A percentile compares a stretch with the other conserved stretches of the same genome.
phyloP scores from a whole-genome alignment of 1,140 invertebrate genomes.

The Microvelia longipes region DNA sequence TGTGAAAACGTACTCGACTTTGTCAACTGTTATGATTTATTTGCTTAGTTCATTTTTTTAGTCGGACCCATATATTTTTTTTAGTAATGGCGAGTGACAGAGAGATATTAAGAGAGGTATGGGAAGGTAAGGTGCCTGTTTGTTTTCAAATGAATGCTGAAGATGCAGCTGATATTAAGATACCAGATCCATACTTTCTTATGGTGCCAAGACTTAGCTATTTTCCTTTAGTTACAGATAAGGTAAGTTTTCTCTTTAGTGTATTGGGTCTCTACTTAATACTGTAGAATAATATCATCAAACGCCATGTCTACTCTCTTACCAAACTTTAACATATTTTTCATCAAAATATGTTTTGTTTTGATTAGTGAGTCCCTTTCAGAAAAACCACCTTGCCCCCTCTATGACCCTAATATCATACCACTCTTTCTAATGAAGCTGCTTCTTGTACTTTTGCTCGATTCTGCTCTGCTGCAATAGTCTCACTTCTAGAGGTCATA shows the following conservation, averaged over 20 bases:
- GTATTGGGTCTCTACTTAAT: not conserved
- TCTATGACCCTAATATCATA: no score
- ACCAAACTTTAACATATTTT: not conserved
- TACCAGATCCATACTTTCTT: slow-evolving; percentile 81
- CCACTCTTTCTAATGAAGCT: no score
- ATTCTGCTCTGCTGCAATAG: no score
- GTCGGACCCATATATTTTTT: no score
- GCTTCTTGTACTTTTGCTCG: no score
- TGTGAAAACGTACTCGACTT: no score
- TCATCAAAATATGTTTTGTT: slow-evolving; percentile 4
- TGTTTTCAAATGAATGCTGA: slow-evolving; percentile 76
- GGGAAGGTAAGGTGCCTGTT: slow-evolving; percentile 86
- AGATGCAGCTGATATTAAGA: slow-evolving; percentile 71
- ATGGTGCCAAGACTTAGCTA: slow-evolving; percentile 91
- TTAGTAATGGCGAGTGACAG: slow-evolving; percentile 78
- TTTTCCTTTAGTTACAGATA: slow-evolving; percentile 89
- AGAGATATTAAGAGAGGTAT: slow-evolving; percentile 83
- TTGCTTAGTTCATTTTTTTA: no score
- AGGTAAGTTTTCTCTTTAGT: slow-evolving; percentile 42
- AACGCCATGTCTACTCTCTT: no score
- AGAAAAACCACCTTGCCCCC: no score
- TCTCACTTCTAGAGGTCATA: no score
- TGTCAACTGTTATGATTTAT: no score
- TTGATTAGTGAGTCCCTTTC: no score
- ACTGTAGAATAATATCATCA: not conserved